Base-by-base conservation (phyloP, 2,888 invertebrate species). In the Synanthedon vespiformis region DNA sequence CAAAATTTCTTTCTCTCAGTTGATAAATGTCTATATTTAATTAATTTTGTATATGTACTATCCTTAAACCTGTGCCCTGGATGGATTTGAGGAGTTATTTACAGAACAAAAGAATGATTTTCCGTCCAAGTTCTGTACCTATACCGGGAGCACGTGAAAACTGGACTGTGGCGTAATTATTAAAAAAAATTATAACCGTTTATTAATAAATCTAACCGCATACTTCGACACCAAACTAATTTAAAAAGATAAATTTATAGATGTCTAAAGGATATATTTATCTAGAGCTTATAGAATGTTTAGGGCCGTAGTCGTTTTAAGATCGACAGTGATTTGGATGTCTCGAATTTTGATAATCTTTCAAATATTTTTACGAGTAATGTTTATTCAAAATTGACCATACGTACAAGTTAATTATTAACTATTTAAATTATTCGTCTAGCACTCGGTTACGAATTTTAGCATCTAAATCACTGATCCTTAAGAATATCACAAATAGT, bases 231-330 rank as follows among this genome's bases (percentile, higher is more conserved):
- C 80, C 73, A 78, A 76, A 78, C 74, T 65, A 67, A 79, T 67
- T 76, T 72, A 69, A 50, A 22, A 49, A 40, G 47, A 68, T 63
- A 72, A 34, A 34, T 34, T 66, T 69, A 74, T 77, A 80, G 72
- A 75, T 75, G 75, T 79, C 72, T 83, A 76, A 77, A 71, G 72
- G 80, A 79, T 83, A 80, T 80, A 84, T 81, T 76, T 82, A 76
- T 73, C 76, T 86, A 85, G 87, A 87, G 86, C 86, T 87, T 87
- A 86, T 86, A 86, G 86, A 68, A 68, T 70, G 81, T 60, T 72
- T 86, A 86, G 87, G 80, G 79, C 79, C 64, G 70, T 80, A 77
- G 74, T 56, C 48, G 55, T 57, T 55, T 53, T 69, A 70, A 68
- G 63, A 55, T 56, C 53, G 53, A 58, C 61, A 55, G 58, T 55